Percentiles rank a stretch among this genome's conserved stretches.
These are phyloP conservation scores for Macroramphosus scolopax DNA, from an alignment of 2,797 vertebrate genomes.

Conservation along the genomic window DNA sequence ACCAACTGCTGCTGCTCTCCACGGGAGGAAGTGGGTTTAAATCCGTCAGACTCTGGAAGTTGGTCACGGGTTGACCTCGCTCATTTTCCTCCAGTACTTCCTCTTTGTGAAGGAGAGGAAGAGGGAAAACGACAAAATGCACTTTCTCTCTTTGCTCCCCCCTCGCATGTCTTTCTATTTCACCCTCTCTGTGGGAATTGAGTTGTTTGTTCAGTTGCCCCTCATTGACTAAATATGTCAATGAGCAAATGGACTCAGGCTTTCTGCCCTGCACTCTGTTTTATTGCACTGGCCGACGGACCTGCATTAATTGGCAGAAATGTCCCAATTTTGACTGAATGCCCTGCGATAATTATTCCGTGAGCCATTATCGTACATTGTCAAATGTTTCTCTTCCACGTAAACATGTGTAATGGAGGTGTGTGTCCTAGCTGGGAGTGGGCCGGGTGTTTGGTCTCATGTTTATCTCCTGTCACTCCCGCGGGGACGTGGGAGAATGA, in stretches of 20 bases:
- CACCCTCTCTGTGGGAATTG: constrained; percentile 36
- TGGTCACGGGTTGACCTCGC: constrained; percentile 14
- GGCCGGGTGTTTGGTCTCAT: constrained; percentile 2
- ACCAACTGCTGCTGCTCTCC: constrained; percentile 41
- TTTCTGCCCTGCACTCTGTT: too few species aligned
- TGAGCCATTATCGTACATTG: too few species aligned
- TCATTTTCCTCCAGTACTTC: constrained; percentile 33
- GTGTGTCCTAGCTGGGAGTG: too few species aligned
- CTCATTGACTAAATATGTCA: constrained; percentile 56
- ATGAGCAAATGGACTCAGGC: constrained; percentile 54
- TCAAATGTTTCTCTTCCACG: too few species aligned
- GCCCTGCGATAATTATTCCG: too few species aligned
- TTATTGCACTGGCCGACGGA: too few species aligned
- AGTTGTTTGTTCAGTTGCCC: constrained; percentile 60
- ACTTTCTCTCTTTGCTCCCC: constrained; percentile 36
- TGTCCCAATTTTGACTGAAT: constrained; percentile 6
- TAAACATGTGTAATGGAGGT: too few species aligned
- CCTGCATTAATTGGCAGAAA: constrained; percentile 13
- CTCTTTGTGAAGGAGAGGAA: constrained; percentile 29
- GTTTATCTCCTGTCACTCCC: constrained; percentile 21
- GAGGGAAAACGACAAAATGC: constrained; percentile 39
- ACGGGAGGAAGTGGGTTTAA: constrained; percentile 36
- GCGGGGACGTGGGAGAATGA: neutral
- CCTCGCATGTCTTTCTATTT: constrained; percentile 5
- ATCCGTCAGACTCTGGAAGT: constrained; percentile 38